phyloP scores from a whole-genome alignment of 53 echinoderm and acorn worm species.

The Stichopus horrens region DNA sequence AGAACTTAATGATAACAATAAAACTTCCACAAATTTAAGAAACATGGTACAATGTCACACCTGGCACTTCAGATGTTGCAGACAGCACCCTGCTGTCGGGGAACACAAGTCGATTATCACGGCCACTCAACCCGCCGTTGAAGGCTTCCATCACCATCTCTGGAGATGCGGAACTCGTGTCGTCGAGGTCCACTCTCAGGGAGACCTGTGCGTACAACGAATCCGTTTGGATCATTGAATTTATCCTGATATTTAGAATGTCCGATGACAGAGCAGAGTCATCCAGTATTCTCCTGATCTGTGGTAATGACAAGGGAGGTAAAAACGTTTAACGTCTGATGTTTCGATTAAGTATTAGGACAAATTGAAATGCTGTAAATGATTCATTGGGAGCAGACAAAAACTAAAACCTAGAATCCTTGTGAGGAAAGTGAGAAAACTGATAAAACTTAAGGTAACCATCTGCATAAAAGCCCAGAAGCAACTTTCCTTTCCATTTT shows the following conservation, averaged over 20 bases:
- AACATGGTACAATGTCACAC: not conserved
- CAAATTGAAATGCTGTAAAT: not conserved
- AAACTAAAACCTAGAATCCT: not conserved
- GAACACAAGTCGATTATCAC: conserved; percentile 6
- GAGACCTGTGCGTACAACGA: not conserved
- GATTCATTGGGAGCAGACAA: not conserved
- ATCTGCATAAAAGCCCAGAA: too few species aligned
- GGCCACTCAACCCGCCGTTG: conserved; percentile 11
- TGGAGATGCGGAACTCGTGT: not conserved
- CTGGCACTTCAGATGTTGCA: conserved; percentile 26
- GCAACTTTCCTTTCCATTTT: too few species aligned
- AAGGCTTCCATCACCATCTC: conserved; percentile 10
- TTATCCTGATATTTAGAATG: conserved; percentile 17
- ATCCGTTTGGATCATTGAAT: not conserved
- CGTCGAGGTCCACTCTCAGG: conserved; percentile 2
- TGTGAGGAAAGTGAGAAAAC: not conserved
- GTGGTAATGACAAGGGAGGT: not conserved
- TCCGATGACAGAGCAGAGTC: conserved; percentile 15
- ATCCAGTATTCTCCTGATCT: conserved; percentile 1
- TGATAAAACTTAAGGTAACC: not conserved
- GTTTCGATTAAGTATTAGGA: too few species aligned
- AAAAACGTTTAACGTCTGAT: not conserved
- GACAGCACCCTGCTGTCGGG: conserved; percentile 36
- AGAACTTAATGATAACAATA: too few species aligned
- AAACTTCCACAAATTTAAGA: too few species aligned